These are phyloP conservation scores for Triplophysa dalaica DNA, from an alignment of 2,113 vertebrate species.

Conservation along the genomic window DNA sequence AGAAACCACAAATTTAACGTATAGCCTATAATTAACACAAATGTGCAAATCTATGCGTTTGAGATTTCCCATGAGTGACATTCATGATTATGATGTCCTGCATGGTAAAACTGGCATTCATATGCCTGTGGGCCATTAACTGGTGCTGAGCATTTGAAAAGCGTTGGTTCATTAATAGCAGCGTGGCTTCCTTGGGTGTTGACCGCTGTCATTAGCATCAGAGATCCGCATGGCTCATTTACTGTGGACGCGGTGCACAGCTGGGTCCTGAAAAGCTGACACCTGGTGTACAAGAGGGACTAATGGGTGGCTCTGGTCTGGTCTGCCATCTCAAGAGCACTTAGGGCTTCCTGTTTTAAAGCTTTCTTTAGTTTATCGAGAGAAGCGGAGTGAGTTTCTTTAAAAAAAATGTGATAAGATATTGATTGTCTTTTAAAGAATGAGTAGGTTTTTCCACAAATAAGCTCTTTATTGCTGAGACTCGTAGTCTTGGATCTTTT, in stretches of 20 bases:
- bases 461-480: slow-evolving; percentile 2
- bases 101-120: slow-evolving; percentile 21
- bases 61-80: slow-evolving; percentile 37
- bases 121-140: slow-evolving; percentile 2
- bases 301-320: slow-evolving; percentile 23
- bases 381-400: not conserved
- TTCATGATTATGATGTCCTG: slow-evolving; percentile 23
- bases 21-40: slow-evolving; percentile 35
- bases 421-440: slow-evolving; percentile 2
- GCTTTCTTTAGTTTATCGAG: slow-evolving; percentile 3
- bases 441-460: not conserved
- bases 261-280: slow-evolving; percentile 56
- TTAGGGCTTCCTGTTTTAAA: slow-evolving; percentile 2
- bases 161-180: not conserved
- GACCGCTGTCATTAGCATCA: slow-evolving; percentile 63
- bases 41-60: slow-evolving; percentile 33
- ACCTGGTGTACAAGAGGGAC: slow-evolving; percentile 48
- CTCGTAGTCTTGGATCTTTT: not conserved
- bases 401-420: not conserved
- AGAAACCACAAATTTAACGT: not conserved
- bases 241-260: slow-evolving; percentile 53
- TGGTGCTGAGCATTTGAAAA: slow-evolving; percentile 7
- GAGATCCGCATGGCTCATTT: slow-evolving; percentile 58
- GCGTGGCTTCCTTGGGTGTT: slow-evolving; percentile 57
- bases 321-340: not conserved